Base-by-base conservation (phyloP, 2,113 vertebrate species). In the Euleptes europaea region DNA sequence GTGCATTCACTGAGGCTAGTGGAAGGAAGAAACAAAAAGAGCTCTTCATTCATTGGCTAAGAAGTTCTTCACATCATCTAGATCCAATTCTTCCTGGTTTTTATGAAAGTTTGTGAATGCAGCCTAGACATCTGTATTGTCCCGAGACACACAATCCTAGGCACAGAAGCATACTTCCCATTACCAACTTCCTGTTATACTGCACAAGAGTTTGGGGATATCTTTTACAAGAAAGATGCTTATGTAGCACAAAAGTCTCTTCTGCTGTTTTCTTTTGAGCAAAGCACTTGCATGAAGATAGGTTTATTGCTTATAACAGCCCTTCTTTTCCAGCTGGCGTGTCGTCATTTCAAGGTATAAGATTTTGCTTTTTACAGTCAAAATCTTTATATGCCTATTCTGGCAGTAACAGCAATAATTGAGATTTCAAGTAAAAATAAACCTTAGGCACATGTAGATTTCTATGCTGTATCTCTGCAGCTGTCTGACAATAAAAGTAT, bases 251-350 rank as follows among this genome's bases (percentile, higher is more conserved):
- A 82, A n/a, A 17, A 11, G 77, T 91, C 85, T 71, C 26, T n/a
- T 65, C 9, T 57, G 17, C 77, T 28, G 67, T 38, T 78, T 82
- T 94, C 88, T 89, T 72, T 65, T 87, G 84, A 75, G 85, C 89
- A 83, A 89, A 0, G 3, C 15, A 87, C 92, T 88, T 89, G 1
- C 73, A 86, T 88, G 80, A 82, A 91, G 92, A 91, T 72, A 76
- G 10, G 23, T 87, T 9, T 63, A 88, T 89, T 83, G n/a, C 86
- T 92, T 93, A 82, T 83, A 78, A 83, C 40, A 80, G n/a, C 87
- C 91, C 44, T 71, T 91, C 42, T 82, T 23, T 88, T 93, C 17
- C 57, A 84, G 51, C 47, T 78, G 38, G 76, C 87, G 77, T 0
- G 60, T 86, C 12, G 47, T 92, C 80, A 72, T 65, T 90, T 88